These are phyloP conservation scores for Melanotaenia boesemani DNA, from an alignment of 2,797 vertebrate genomes.

Conservation along the genomic window DNA sequence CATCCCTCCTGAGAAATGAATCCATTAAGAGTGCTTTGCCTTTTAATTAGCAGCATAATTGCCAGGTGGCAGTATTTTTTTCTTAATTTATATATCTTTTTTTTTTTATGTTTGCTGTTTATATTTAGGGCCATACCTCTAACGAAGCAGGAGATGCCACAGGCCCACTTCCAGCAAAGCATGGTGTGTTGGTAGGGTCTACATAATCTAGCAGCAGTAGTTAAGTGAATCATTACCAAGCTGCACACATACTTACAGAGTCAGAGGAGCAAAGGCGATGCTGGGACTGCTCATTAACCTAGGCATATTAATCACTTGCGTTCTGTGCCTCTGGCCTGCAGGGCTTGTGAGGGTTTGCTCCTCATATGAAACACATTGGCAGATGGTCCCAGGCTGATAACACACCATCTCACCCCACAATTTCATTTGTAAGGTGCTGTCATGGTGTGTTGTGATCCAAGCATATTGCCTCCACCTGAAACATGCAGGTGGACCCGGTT, in stretches of 20 bases:
- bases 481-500: constrained; percentile 38
- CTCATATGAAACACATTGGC: constrained; percentile 75
- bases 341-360: constrained; percentile 65
- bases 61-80: constrained; percentile 72
- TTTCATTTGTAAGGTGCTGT: constrained; percentile 29
- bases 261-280: constrained; percentile 63
- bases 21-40: constrained; percentile 79
- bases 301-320: constrained; percentile 80
- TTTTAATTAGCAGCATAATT: constrained; percentile 85
- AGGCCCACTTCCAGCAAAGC: constrained; percentile 53
- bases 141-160: constrained; percentile 65
- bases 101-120: constrained; percentile 61
- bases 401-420: constrained; percentile 47
- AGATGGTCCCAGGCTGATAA: constrained; percentile 77
- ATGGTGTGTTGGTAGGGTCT: constrained; percentile 46
- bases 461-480: constrained; percentile 40
- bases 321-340: constrained; percentile 67
- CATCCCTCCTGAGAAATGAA: constrained; percentile 75
- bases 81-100: neutral
- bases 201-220: constrained; percentile 53
- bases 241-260: constrained; percentile 57
- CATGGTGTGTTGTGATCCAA: constrained; percentile 13
- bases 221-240: constrained; percentile 66
- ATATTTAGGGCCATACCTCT: constrained; percentile 71
- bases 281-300: constrained; percentile 79